Percentiles rank a stretch among this genome's conserved stretches.
These are phyloP conservation scores for Gorsachius goisagi DNA, from an alignment of 2,113 vertebrate genomes.

Conservation along the genomic window DNA sequence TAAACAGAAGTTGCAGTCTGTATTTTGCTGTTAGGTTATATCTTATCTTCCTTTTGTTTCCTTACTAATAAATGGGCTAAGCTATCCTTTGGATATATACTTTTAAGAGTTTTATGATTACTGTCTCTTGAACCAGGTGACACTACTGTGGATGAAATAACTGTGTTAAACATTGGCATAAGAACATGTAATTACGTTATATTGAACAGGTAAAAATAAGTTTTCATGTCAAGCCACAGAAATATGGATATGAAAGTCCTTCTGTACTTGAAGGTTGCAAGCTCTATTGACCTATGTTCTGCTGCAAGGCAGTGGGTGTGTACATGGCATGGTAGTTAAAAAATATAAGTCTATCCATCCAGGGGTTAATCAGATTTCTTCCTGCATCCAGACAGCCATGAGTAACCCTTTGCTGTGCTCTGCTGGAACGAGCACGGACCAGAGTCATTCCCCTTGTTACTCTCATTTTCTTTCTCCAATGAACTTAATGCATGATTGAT, in stretches of 20 bases:
- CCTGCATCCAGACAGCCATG: background rate
- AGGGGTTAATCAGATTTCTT: background rate
- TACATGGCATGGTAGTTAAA: background rate
- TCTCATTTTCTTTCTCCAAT: constrained; percentile 24
- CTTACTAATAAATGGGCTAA: background rate
- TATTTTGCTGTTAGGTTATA: constrained; percentile 15
- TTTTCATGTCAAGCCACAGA: background rate
- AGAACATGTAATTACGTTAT: background rate
- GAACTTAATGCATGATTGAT: background rate
- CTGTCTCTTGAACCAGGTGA: background rate
- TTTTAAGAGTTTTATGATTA: background rate
- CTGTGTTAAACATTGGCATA: background rate
- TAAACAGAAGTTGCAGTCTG: constrained; percentile 3
- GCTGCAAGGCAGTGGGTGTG: rapidly evolving
- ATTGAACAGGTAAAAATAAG: background rate
- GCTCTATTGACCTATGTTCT: background rate
- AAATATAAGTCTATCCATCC: background rate
- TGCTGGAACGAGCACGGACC: background rate
- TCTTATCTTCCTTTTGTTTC: constrained; percentile 29
- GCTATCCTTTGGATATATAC: background rate
- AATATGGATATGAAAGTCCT: background rate
- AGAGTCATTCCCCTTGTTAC: background rate
- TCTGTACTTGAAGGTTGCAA: background rate
- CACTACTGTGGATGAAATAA: background rate
- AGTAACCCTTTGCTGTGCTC: background rate